phyloP scores from a whole-genome alignment of 2,888 invertebrate species.

The Leucozona laternaria region DNA sequence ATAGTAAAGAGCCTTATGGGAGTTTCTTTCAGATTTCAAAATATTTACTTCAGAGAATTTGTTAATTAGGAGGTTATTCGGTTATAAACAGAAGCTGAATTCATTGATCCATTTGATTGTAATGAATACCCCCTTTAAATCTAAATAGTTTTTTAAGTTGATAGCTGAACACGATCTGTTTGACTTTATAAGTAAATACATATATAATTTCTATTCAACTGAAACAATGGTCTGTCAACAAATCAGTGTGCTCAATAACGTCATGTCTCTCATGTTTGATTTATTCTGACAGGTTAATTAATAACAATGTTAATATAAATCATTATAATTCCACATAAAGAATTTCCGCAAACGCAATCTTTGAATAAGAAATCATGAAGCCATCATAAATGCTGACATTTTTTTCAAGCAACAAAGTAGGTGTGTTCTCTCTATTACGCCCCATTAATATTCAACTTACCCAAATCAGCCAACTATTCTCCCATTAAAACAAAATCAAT shows the following conservation, averaged over 20 bases:
- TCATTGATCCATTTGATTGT: no score
- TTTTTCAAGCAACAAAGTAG: conserved; percentile 20
- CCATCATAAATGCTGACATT: conserved; percentile 47
- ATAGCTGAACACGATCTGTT: not conserved
- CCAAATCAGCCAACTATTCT: conserved; percentile 41
- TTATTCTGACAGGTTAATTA: conserved; percentile 44
- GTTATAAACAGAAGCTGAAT: no score
- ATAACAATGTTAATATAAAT: conserved; percentile 38
- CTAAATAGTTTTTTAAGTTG: not conserved
- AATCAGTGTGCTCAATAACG: not conserved
- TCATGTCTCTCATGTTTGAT: conserved; percentile 17
- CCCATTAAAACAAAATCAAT: conserved; percentile 51
- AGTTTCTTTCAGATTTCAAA: no score
- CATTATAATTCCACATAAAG: conserved; percentile 42
- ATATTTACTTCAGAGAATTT: no score
- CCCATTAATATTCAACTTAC: conserved; percentile 42
- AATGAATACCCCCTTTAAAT: no score
- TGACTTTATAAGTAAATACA: not conserved
- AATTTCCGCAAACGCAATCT: conserved; percentile 52
- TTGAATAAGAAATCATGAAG: conserved; percentile 41
- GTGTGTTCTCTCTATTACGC: conserved; percentile 55
- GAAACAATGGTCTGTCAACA: conserved; percentile 31
- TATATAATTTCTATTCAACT: not conserved
- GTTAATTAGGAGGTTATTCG: no score
- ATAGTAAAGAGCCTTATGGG: no score